Base-by-base conservation (phyloP, 2,113 vertebrate species). In the Capra hircus region DNA sequence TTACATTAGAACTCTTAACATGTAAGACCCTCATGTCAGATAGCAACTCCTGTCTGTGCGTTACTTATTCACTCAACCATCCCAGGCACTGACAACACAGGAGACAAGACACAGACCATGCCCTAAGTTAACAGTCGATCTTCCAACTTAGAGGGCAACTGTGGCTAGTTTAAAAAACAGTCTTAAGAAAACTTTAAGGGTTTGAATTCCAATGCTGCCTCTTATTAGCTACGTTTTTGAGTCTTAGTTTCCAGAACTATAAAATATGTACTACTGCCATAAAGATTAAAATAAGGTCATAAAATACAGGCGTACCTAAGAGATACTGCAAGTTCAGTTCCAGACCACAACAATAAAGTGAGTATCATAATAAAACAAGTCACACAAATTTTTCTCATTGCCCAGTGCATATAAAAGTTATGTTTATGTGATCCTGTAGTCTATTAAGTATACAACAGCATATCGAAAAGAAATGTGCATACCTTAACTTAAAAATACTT, bases 231-330 rank as follows among this genome's bases (percentile, higher is more conserved):
- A 60, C 59, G 52, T 97, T 60, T 95, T 77, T 45, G 7, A 55
- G 23, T 92, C 94, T 96, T 85, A 88, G 64, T 94, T 92, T 98
- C 10, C 43, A 95, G 27, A 90, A 92, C 50, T 88, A 33, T 83
- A 71, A 90, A 94, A 62, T 11, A 80, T 28, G 2, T 59, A 89
- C 36, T 89, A 88, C 14, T 90, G 21, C 15, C 55, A 89, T 62
- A 40, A 62, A 81, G 30, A 82, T 95, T 92, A 93, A 93, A 96
- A 71, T 48, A 91, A 94, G 77, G 90, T 91, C 33, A 90, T 88
- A 78, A 96, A 83, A 96, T 60, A 82, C 80, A 52, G 80, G 80
- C 80, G 23, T n/a, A 82, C 80, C 80, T 82, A 50, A 82, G 30
- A 82, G 30, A 82, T n/a, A 82, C 30, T 82, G 48, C 48, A 82